Percentiles rank a stretch among this genome's conserved stretches.
phyloP scores from a whole-genome alignment of 1,140 invertebrate species.

The Diploscapter pachys region DNA sequence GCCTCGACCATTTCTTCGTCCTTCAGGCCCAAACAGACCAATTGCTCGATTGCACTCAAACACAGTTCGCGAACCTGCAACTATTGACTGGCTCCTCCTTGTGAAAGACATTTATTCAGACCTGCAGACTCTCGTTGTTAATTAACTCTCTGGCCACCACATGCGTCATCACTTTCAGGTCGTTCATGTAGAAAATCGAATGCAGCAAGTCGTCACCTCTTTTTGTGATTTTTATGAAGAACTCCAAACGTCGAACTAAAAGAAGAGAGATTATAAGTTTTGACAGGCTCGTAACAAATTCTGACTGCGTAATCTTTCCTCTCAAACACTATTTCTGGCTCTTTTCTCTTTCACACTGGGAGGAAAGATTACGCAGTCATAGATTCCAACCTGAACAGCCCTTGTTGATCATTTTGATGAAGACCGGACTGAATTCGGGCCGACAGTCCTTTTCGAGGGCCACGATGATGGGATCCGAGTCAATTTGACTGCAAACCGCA shows the following conservation, averaged over 20 bases:
- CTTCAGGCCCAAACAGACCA: no score
- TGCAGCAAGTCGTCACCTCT: not conserved
- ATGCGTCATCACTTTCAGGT: slow-evolving; percentile 4
- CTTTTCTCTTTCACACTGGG: not conserved
- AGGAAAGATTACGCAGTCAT: slow-evolving; percentile 2
- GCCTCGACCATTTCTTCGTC: no score
- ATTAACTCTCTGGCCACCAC: slow-evolving; percentile 2
- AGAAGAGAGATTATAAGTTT: not conserved
- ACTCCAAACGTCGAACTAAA: not conserved
- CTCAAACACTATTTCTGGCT: not conserved
- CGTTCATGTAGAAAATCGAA: slow-evolving; percentile 14
- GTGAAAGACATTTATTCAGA: not conserved
- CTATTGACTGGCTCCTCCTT: not conserved
- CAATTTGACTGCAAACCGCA: no score
- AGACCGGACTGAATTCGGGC: no score
- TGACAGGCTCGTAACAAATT: not conserved
- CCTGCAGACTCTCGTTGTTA: slow-evolving; percentile 6
- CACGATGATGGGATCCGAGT: no score
- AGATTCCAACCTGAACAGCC: no score
- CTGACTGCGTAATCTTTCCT: no score
- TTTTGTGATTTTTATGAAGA: slow-evolving; percentile 4
- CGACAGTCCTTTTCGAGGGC: no score
- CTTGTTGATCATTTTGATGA: no score
- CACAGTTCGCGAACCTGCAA: slow-evolving; percentile 5
- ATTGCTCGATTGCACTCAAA: not conserved